Conservation (phyloP, 2,113 vertebrate species). For the Plecotus auritus region DNA sequence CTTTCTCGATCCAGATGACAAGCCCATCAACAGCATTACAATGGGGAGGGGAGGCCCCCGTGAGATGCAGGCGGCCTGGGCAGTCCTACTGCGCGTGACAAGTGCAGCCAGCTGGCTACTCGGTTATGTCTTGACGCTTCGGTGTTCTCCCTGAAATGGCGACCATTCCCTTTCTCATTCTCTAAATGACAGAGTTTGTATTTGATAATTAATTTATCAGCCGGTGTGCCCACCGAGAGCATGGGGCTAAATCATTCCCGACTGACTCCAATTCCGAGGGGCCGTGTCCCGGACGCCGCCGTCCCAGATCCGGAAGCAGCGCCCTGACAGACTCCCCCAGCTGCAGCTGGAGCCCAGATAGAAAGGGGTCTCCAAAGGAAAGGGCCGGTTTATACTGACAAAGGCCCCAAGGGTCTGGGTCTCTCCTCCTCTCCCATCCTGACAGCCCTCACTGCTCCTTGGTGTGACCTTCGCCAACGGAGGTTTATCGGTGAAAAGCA, state of each 20-base stretch:
- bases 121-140: neutral
- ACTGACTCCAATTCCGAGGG: conserved; percentile 37
- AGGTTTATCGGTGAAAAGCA: neutral
- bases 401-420: neutral
- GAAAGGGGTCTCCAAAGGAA: neutral
- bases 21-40: neutral
- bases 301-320: neutral
- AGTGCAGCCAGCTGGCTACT: neutral
- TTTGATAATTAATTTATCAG: conserved; percentile 51
- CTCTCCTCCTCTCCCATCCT: neutral
- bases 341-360: neutral
- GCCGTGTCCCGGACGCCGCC: neutral
- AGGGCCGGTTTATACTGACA: conserved; percentile 13
- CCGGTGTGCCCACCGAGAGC: conserved; percentile 10
- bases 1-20: neutral
- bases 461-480: neutral
- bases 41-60: neutral
- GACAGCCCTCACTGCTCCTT: neutral
- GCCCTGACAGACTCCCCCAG: conserved; percentile 6
- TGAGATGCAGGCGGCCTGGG: no score
- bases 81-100: neutral
- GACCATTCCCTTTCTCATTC: conserved; percentile 3
- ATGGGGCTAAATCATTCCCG: conserved; percentile 25
- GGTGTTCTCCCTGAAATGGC: neutral
- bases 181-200: conserved; percentile 17